phyloP scores from a whole-genome alignment of 2,888 invertebrate genomes.

The Harpalus rufipes region DNA sequence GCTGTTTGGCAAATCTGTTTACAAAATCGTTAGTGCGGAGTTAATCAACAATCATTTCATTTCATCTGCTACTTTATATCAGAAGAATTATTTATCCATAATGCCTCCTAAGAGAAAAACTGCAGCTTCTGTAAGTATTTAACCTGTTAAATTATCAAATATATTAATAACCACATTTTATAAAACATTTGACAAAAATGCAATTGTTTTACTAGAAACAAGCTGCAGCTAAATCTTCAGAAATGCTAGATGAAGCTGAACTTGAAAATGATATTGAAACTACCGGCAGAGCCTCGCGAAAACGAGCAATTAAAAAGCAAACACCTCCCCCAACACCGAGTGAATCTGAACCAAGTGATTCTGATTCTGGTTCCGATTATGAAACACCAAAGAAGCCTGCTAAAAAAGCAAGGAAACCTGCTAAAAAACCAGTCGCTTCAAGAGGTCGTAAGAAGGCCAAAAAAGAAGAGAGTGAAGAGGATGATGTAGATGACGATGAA shows the following conservation, averaged over 20 bases:
- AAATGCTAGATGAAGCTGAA: slow-evolving; percentile 34
- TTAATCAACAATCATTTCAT: background rate
- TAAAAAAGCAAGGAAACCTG: slow-evolving; percentile 69
- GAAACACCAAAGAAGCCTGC: slow-evolving; percentile 67
- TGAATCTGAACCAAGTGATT: slow-evolving; percentile 70
- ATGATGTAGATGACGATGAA: slow-evolving; percentile 19
- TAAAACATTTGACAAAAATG: too few species aligned
- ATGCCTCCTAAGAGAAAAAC: slow-evolving; percentile 60
- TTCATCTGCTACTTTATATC: slow-evolving; percentile 4
- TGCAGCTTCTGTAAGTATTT: slow-evolving; percentile 35
- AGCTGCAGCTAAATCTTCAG: slow-evolving; percentile 9
- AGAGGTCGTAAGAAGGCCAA: slow-evolving; percentile 69
- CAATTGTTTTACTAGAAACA: slow-evolving; percentile 30
- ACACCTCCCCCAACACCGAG: slow-evolving; percentile 67
- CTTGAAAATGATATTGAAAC: slow-evolving; percentile 70
- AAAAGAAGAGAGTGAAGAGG: background rate
- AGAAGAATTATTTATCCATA: background rate
- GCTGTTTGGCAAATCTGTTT: slow-evolving; percentile 41
- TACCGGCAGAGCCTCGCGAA: slow-evolving; percentile 73
- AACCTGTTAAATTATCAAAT: slow-evolving; percentile 39
- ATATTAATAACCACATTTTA: background rate
- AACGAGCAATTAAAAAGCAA: slow-evolving; percentile 74
- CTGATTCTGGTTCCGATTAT: slow-evolving; percentile 45
- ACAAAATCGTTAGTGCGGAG: slow-evolving; percentile 37
- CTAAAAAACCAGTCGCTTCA: slow-evolving; percentile 69